Evolutionary conservation across 2,797 vertebrate genomes (phyloP), one percentile per base, ranked within the genome.

Genomic region (Cottoperca gobio): DNA sequence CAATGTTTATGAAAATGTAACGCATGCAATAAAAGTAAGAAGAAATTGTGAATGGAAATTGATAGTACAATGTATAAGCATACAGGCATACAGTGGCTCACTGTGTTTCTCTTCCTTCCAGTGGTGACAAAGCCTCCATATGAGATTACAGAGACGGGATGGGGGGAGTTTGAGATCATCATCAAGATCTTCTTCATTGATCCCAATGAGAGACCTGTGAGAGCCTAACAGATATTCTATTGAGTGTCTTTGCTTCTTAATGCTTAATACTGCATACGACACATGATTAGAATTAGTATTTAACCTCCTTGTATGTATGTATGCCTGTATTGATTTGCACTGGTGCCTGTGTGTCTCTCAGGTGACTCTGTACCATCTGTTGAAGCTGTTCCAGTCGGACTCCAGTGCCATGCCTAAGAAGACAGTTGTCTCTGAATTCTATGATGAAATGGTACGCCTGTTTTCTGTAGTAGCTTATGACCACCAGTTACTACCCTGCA

Each of bases 101-200:
- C 1, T 57, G 31, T 53, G 5, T 60, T 48, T 54, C 6, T 79
- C 3, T 73, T 28, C 43, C 0, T 88, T 93, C 67, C 85, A 99
- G 97, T 99, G 85, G 98, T 99, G 79, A 99, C 98, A 3, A 99
- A 99, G 76, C 97, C 98, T 66, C 98, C 98, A 0, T 99, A 99
- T 85, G 98, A 99, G 93, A 99, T 99, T 55, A 99, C 98, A 1
- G 98, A 99, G 93, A 99, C 98, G 0, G 98, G 98, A 53, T 99
- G 97, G 98, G 97, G 98, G 66, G 98, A 99, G 95, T 99, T 99
- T 54, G 98, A 99, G 95, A 99, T 99, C 78, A 97, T 99, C 89
- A 95, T 99, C 73, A 99, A 99, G 93, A 98, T 99, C 91, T 99
- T 99, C 92, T 99, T 99, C 88, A 99, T 99, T 46, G 97, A 99